A percentile compares a stretch with the other conserved stretches of the same genome.
Conservation (phyloP, 2,113 vertebrate species). For the Hypomesus transpacificus region DNA sequence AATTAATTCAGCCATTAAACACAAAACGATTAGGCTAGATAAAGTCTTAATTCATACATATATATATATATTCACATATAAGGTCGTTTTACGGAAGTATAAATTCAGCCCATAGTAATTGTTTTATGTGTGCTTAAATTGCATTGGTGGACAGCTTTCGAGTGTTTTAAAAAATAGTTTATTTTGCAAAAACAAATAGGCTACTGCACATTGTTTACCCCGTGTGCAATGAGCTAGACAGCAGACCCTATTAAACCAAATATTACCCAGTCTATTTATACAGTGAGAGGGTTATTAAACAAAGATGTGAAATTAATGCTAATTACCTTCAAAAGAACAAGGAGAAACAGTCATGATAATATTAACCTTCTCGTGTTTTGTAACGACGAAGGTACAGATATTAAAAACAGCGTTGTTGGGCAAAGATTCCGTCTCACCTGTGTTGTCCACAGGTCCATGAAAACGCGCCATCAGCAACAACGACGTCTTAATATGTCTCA, state of each 20-base stretch:
- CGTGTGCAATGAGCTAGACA: no score
- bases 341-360: constrained; percentile 89
- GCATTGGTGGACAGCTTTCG: not conserved
- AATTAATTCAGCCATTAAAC: no score
- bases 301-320: constrained; percentile 92
- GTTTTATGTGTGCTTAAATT: not conserved
- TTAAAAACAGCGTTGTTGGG: constrained; percentile 4
- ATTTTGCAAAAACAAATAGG: no score
- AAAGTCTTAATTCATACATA: no score
- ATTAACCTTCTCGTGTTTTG: constrained; percentile 85
- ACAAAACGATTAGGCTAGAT: no score
- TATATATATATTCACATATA: no score
- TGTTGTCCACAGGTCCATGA: constrained; percentile 75
- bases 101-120: not conserved
- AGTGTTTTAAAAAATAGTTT: no score
- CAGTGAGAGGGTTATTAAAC: constrained; percentile 87
- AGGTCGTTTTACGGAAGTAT: not conserved
- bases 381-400: constrained; percentile 81
- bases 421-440: constrained; percentile 52
- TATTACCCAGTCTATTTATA: constrained; percentile 91
- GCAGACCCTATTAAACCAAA: constrained; percentile 72
- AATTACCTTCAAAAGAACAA: constrained; percentile 86
- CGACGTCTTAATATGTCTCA: constrained; percentile 95
- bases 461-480: constrained; percentile 85
- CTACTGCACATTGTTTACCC: no score